phyloP scores from a whole-genome alignment of 2,797 vertebrate genomes.

The Clarias laeviceps region DNA sequence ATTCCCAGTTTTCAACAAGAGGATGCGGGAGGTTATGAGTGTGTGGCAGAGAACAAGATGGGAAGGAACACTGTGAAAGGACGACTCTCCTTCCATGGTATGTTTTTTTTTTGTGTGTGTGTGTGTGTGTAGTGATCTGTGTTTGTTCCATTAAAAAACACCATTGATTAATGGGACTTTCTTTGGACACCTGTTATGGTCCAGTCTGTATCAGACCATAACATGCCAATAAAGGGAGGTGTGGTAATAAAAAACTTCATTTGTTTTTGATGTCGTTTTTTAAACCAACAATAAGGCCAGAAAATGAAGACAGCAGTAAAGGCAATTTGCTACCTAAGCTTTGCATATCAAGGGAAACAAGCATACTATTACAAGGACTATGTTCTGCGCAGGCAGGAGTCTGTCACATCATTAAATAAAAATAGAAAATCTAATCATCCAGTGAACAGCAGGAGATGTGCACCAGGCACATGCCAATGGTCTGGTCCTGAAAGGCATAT shows the following conservation, averaged over 20 bases:
- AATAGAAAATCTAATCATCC: neutral
- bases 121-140: neutral
- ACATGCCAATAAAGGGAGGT: neutral
- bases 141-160: neutral
- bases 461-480: neutral
- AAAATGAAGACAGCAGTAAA: neutral
- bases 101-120: neutral
- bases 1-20: slow-evolving; percentile 95
- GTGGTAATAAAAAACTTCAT: neutral
- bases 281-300: neutral
- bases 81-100: slow-evolving; percentile 85
- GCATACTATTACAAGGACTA: too few relatives aligned
- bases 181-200: neutral
- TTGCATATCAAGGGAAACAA: neutral
- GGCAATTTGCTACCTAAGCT: neutral
- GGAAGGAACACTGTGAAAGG: slow-evolving; percentile 89
- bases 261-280: neutral
- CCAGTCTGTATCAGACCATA: neutral
- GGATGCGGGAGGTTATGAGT: slow-evolving; percentile 90
- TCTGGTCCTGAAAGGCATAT: neutral
- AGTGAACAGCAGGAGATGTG: neutral
- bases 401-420: slow-evolving; percentile 2
- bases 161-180: neutral
- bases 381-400: neutral
- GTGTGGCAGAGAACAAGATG: slow-evolving; percentile 90